Evolutionary conservation across 2,113 vertebrate species (phyloP), one percentile per base, ranked within the genome.

Genomic region (Amazona vittata): DNA sequence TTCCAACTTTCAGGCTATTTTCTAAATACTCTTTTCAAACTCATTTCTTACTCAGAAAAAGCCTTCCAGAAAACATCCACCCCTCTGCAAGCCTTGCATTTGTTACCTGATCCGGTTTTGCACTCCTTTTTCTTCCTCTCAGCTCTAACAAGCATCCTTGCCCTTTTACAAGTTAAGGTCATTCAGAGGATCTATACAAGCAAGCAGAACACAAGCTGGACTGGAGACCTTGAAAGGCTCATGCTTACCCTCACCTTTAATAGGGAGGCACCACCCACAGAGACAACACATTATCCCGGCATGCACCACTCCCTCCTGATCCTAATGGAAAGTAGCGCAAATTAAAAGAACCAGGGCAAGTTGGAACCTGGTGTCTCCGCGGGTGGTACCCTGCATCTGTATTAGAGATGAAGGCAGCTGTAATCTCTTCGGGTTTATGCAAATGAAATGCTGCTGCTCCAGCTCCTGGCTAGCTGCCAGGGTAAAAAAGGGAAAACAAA

Each of bases 71-170:
- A 96, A 96, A 97, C 86, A 96, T 92, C 90, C 89, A 92, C 77
- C 70, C 95, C 83, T 95, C 86, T 84, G 83, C 94, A 96, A 93
- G 92, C 52, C 94, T 94, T n/a, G 37, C 63, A 84, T 80, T 90
- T 86, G 96, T 97, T 96, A 97, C 96, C 92, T 92, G 90, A 96
- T 95, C 88, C 94, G 94, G 92, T 96, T 93, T 84, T 95, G 94
- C 14, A 3, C 80, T 86, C 80, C 64, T 95, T 95, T 94, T 85
- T 95, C 93, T 93, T 95, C 83, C 74, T 89, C 86, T 52, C 57
- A 62, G 83, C 94, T 89, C 83, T 95, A 97, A 96, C 96, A 90
- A 96, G 94, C 92, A 95, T 93, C 91, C 94, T 92, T 94, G 94
- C 94, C 96, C 95, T 91, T 92, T 96, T 83, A 96, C 94, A 96